Percentiles rank a stretch among this genome's conserved stretches.
phyloP scores from a whole-genome alignment of 2,888 invertebrate species.

The Ormyrus rosae region DNA sequence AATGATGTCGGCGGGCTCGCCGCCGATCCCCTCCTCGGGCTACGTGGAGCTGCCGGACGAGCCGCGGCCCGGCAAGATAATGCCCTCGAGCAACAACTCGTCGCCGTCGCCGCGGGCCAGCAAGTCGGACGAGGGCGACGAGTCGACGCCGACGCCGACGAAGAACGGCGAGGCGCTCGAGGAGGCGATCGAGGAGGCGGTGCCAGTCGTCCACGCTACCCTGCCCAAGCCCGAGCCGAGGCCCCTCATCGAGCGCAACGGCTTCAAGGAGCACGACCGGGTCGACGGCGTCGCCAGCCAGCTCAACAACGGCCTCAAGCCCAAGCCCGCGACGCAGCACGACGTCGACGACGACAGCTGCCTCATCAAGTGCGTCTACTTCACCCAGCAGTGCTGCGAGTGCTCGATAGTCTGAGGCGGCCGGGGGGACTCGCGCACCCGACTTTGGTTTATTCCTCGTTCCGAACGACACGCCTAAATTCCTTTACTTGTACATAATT shows the following conservation, averaged over 20 bases:
- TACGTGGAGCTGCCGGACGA: constrained; percentile 69
- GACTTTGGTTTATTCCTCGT: no score
- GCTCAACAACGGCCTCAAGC: constrained; percentile 28
- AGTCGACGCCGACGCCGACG: constrained; percentile 15
- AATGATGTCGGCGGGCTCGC: constrained; percentile 69
- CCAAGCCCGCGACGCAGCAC: constrained; percentile 64
- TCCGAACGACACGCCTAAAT: no score
- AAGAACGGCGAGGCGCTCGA: constrained; percentile 46
- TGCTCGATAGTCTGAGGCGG: constrained; percentile 76
- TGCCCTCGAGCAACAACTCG: constrained; percentile 56
- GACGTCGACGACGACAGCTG: constrained; percentile 79
- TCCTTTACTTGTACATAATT: no score
- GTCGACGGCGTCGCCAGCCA: constrained; percentile 27
- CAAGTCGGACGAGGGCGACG: constrained; percentile 32
- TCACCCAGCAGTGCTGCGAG: constrained; percentile 81
- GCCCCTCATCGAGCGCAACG: constrained; percentile 69
- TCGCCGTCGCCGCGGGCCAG: constrained; percentile 32
- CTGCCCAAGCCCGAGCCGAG: constrained; percentile 67
- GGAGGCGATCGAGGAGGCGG: constrained; percentile 67
- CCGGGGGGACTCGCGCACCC: no score
- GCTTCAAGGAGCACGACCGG: constrained; percentile 61
- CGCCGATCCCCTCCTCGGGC: constrained; percentile 63
- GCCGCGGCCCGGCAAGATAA: constrained; percentile 63
- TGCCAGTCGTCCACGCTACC: constrained; percentile 63
- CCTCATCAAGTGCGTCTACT: constrained; percentile 80